Evolutionary conservation across 2,113 vertebrate species (phyloP), one percentile per base, ranked within the genome.

Genomic region (Crocuta crocuta): DNA sequence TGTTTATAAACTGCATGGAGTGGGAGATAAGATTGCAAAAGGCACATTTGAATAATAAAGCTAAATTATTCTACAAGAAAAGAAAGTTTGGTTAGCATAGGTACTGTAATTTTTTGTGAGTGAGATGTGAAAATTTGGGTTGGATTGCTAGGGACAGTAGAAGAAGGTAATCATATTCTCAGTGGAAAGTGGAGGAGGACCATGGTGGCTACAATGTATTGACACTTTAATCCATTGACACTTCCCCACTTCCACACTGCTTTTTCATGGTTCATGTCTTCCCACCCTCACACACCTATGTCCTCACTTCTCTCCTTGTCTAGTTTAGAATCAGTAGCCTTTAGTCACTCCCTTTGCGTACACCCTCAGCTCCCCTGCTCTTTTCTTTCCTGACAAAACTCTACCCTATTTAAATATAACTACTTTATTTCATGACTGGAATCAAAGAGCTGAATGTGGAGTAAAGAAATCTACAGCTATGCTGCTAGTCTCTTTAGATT

Each of bases 21-120:
- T 83, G 16, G 83, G 70, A 96, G 5, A 45, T 88, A 33, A 91
- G 76, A 91, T 74, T 74, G 45, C 23, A 94, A 96, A 94, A 96
- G 70, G 13, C 87, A 35, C 50, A 68, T 94, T 80, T 91, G 65
- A 74, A 84, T 84, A 95, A 84, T 39, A 39, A 96, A 89, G 55
- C 78, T 88, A 91, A 91, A 66, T 84, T 66, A 91, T 87, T 82
- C 35, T 81, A n/a, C 2, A 94, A 74, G 70, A 53, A 88, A 93
- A 55, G 84, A 95, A 35, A 28, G 15, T 91, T 87, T 39, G 4
- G 21, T 74, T 71, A 74, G n/a, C 17, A 35, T 11, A 70, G 11
- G 28, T 65, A 84, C 35, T 88, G 91, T 61, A 66, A 45, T 15
- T 65, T 85, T 50, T 74, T 68, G 43, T 68, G 10, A 63, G 13